A percentile compares a stretch with the other conserved stretches of the same genome.
phyloP scores from a whole-genome alignment of 2,113 vertebrate genomes.

The Empidonax alnorum region DNA sequence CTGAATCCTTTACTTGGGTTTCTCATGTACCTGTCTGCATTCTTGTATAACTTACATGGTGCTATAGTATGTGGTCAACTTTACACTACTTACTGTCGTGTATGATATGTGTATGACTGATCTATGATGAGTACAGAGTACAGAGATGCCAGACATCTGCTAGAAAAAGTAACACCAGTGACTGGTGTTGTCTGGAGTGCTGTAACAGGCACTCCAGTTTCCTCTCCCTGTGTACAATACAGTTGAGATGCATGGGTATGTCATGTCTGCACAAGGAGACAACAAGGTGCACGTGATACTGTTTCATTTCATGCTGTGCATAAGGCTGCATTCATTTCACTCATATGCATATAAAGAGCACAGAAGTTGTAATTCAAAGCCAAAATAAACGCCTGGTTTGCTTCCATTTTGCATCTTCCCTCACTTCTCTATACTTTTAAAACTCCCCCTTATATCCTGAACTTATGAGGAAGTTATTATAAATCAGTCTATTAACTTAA shows the following conservation, averaged over 20 bases:
- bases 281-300: not conserved
- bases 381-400: not conserved
- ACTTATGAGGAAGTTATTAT: not conserved
- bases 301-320: not conserved
- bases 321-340: not conserved
- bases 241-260: not conserved
- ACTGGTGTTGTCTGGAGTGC: not conserved
- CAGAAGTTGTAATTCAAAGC: not conserved
- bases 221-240: not conserved
- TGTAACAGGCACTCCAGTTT: not conserved
- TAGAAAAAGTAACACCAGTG: not conserved
- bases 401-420: not conserved
- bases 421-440: not conserved
- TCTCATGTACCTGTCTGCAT: not conserved
- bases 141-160: not conserved
- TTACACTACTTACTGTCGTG: rapidly evolving
- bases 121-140: not conserved
- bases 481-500: conserved; percentile 1
- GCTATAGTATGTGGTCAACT: not conserved
- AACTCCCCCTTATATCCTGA: not conserved
- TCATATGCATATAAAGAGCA: not conserved
- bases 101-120: not conserved
- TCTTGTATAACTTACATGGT: not conserved
- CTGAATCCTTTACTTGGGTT: not conserved
- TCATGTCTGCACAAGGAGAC: not conserved